phyloP scores from a whole-genome alignment of 2,797 vertebrate genomes.

The Gymnoscopelus braueri region DNA sequence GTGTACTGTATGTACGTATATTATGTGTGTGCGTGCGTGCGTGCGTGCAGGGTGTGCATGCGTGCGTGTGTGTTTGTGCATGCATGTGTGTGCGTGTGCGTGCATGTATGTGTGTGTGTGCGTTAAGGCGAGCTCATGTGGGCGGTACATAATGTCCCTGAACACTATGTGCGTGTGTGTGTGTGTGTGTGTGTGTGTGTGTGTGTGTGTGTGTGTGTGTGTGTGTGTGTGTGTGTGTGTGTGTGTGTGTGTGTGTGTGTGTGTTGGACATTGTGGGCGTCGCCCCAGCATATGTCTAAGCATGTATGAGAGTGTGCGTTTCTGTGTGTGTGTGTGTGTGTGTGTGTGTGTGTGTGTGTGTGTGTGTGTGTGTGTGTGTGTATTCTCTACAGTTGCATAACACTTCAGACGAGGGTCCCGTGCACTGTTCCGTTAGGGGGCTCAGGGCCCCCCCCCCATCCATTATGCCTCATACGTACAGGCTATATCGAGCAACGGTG shows the following conservation, averaged over 20 bases:
- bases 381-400: background rate
- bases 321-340: background rate
- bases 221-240: background rate
- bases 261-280: background rate
- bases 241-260: no score
- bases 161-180: background rate
- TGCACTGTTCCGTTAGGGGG: background rate
- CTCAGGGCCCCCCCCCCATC: background rate
- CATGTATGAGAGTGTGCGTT: background rate
- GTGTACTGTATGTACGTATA: conserved; percentile 13
- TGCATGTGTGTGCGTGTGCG: background rate
- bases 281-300: no score
- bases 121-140: background rate
- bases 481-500: no score
- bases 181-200: background rate
- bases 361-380: no score
- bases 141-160: no score
- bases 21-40: background rate
- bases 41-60: background rate
- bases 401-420: conserved; percentile 13
- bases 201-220: no score
- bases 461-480: no score
- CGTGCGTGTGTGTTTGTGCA: background rate
- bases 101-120: background rate
- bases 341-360: no score